Percentiles rank a stretch among this genome's conserved stretches.
Evolutionary conservation across 2,888 invertebrate genomes (phyloP).

Genomic region (Brenthis hecate): DNA sequence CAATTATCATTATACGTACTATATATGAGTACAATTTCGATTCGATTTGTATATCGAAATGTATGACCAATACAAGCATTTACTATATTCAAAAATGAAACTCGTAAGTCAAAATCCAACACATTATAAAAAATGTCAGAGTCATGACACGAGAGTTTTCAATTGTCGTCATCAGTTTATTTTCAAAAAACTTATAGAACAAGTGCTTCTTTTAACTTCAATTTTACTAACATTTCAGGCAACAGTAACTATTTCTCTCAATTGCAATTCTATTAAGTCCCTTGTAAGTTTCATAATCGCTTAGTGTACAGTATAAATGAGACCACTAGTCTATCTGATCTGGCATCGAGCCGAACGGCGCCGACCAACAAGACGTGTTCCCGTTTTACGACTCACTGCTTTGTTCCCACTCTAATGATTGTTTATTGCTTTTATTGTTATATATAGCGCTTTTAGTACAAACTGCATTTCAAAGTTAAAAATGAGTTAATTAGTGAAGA

Average conservation of each 20-base stretch:
- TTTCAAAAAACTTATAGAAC: too few species aligned
- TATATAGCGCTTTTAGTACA: slow-evolving; percentile 11
- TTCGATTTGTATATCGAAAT: too few species aligned
- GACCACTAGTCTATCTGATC: slow-evolving; percentile 25
- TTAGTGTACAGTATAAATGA: slow-evolving; percentile 19
- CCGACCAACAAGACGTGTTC: slow-evolving; percentile 47
- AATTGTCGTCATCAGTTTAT: too few species aligned
- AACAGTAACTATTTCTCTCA: not conserved
- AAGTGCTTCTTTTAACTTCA: too few species aligned
- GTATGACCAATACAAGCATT: too few species aligned
- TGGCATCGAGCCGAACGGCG: slow-evolving; percentile 58
- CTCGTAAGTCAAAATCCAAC: too few species aligned
- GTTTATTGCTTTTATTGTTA: slow-evolving; percentile 26
- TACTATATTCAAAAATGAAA: too few species aligned
- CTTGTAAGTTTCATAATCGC: not conserved
- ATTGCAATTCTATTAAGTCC: not conserved
- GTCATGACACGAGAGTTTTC: too few species aligned
- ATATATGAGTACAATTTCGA: too few species aligned
- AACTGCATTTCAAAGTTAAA: not conserved
- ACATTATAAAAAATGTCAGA: too few species aligned
- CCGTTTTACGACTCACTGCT: slow-evolving; percentile 41
- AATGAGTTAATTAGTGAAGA: slow-evolving; percentile 1
- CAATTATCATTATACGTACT: too few species aligned
- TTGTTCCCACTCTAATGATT: slow-evolving; percentile 30
- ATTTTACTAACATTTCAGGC: too few species aligned